A percentile compares a stretch with the other conserved stretches of the same genome.
Evolutionary conservation across 2,113 vertebrate genomes (phyloP).

Genomic region (Ammodytes marinus): DNA sequence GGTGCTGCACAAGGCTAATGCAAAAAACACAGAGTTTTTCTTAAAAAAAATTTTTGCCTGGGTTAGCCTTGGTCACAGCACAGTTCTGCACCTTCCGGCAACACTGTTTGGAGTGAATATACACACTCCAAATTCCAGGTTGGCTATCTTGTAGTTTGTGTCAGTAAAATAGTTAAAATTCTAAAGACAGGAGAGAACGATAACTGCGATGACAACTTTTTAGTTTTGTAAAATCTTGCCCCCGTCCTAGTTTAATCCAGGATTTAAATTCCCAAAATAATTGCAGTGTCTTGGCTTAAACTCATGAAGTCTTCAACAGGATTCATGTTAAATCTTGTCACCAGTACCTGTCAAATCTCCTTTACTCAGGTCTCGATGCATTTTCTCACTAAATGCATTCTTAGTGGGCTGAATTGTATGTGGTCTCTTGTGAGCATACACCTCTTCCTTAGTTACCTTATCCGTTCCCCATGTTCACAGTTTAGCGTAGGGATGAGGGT

Average conservation of each 20-base stretch:
- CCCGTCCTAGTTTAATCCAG: too few relatives aligned
- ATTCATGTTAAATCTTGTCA: neutral
- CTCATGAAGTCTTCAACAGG: neutral
- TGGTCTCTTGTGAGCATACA: slow-evolving; percentile 2
- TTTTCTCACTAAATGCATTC: neutral
- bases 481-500: slow-evolving; percentile 35
- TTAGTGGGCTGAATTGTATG: neutral
- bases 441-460: slow-evolving; percentile 4
- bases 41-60: neutral
- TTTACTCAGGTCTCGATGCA: neutral
- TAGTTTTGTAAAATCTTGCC: too few relatives aligned
- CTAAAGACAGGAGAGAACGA: too few relatives aligned
- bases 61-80: neutral
- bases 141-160: too few relatives aligned
- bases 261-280: too few relatives aligned
- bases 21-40: neutral
- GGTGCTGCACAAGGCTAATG: neutral
- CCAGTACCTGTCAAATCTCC: neutral
- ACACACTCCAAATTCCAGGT: too few relatives aligned
- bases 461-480: slow-evolving; percentile 6
- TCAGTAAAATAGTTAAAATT: too few relatives aligned
- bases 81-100: too few relatives aligned
- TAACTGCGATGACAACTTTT: too few relatives aligned
- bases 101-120: too few relatives aligned
- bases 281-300: neutral